A percentile compares a stretch with the other conserved stretches of the same genome.
phyloP scores from a whole-genome alignment of 2,888 invertebrate species.

The Macrosiphum euphorbiae region DNA sequence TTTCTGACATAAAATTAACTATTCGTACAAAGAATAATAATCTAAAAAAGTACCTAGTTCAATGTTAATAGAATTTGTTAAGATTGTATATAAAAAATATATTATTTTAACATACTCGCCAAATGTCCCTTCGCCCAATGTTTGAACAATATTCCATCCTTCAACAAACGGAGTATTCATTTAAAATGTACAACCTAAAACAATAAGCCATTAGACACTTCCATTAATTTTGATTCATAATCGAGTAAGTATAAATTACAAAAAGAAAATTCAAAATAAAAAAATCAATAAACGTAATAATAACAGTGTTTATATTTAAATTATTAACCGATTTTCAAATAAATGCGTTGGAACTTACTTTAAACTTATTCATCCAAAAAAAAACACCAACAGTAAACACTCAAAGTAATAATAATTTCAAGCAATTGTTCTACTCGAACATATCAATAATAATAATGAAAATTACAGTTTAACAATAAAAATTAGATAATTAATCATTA shows the following conservation, averaged over 20 bases:
- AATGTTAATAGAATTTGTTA: background rate
- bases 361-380: background rate
- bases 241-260: background rate
- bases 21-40: too few relatives aligned
- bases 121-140: conserved; percentile 94
- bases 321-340: background rate
- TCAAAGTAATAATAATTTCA: background rate
- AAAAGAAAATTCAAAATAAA: background rate
- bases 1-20: too few relatives aligned
- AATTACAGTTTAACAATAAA: background rate
- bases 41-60: too few relatives aligned
- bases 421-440: background rate
- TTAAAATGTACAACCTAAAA: conserved; percentile 13
- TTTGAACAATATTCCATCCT: conserved; percentile 92
- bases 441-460: background rate
- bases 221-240: background rate
- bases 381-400: background rate
- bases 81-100: background rate
- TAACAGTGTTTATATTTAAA: background rate
- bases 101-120: conserved; percentile 85
- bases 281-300: background rate
- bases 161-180: conserved; percentile 79
- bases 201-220: background rate
- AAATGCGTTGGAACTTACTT: background rate
- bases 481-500: background rate